A percentile compares a stretch with the other conserved stretches of the same genome.
phyloP scores from a whole-genome alignment of 2,113 vertebrate species.

The Burhinus bistriatus region DNA sequence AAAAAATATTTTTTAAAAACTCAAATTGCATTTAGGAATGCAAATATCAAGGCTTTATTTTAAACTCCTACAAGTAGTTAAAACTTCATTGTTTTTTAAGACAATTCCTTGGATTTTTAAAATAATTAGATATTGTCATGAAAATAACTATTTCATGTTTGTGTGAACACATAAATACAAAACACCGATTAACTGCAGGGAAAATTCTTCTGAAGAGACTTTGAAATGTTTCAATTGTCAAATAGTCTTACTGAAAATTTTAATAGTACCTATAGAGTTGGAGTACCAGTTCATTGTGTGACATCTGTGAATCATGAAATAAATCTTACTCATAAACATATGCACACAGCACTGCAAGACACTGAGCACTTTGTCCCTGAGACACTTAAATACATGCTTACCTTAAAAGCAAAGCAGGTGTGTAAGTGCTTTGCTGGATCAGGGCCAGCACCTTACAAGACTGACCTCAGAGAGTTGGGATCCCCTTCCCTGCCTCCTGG shows the following conservation, averaged over 20 bases:
- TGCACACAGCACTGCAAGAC: background rate
- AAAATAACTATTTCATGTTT: background rate
- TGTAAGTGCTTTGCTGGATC: constrained; percentile 28
- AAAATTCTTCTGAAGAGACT: background rate
- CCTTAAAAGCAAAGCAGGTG: constrained; percentile 23
- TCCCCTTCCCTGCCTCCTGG: background rate
- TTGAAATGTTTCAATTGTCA: background rate
- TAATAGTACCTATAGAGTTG: background rate
- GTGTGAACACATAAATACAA: background rate
- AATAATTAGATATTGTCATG: background rate
- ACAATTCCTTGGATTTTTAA: background rate
- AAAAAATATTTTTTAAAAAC: background rate
- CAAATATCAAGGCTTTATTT: background rate
- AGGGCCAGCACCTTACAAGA: background rate
- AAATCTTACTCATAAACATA: background rate
- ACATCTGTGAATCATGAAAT: background rate
- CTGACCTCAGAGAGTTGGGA: background rate
- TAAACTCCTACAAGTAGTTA: background rate
- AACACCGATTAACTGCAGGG: background rate
- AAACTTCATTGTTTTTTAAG: background rate
- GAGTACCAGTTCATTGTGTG: background rate
- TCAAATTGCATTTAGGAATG: background rate
- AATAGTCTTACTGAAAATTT: background rate
- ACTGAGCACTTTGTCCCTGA: background rate
- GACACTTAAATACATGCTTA: background rate